Evolutionary conservation across 1,140 invertebrate genomes (phyloP).

Genomic region (Aplysia californica): DNA sequence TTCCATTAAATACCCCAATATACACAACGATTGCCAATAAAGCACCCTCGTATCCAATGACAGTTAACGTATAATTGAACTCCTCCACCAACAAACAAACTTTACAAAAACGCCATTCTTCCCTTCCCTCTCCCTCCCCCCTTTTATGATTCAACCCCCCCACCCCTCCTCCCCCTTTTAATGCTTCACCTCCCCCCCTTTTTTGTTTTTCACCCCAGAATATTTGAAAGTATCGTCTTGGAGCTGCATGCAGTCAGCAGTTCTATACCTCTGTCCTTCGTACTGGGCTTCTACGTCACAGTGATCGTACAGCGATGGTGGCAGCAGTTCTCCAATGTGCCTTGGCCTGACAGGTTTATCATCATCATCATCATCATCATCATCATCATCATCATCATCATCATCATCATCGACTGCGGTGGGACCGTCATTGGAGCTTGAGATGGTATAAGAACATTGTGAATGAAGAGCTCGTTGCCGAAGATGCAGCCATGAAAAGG

Average conservation of each 20-base stretch:
- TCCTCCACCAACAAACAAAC: too few relatives aligned
- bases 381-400: conserved; percentile 26
- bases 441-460: background rate
- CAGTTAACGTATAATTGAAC: too few relatives aligned
- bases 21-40: too few relatives aligned
- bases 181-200: background rate
- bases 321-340: conserved; percentile 56
- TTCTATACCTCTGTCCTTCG: conserved; percentile 74
- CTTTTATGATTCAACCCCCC: background rate
- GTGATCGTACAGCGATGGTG: conserved; percentile 87
- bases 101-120: too few relatives aligned
- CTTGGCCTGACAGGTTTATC: conserved; percentile 59
- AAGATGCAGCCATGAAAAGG: too few relatives aligned
- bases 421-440: too few relatives aligned
- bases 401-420: conserved; percentile 22
- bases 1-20: too few relatives aligned
- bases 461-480: too few relatives aligned
- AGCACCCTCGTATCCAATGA: too few relatives aligned
- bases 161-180: too few relatives aligned
- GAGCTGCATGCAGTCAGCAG: conserved; percentile 52
- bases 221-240: conserved; percentile 55
- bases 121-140: too few relatives aligned
- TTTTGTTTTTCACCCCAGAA: conserved; percentile 34
- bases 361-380: conserved; percentile 30
- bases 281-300: conserved; percentile 92